Evolutionary conservation across 2,888 invertebrate species (phyloP).

Genomic region (Teleiodes luculella): DNA sequence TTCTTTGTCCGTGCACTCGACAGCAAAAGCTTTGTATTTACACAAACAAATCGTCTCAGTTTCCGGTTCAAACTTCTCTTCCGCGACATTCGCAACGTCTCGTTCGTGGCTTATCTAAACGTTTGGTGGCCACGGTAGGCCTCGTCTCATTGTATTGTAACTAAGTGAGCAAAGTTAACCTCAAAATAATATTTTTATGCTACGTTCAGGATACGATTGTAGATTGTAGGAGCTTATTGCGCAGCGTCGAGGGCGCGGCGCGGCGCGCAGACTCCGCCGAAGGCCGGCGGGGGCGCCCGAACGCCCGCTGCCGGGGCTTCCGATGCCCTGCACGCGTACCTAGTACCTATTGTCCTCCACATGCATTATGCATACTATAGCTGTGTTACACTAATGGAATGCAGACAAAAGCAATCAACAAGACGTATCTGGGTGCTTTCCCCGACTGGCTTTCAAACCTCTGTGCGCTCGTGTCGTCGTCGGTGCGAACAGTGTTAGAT

Average conservation of each 20-base stretch:
- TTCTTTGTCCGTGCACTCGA: slow-evolving; percentile 78
- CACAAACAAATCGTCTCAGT: slow-evolving; percentile 76
- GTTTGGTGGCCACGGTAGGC: slow-evolving; percentile 41
- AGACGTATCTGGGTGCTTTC: slow-evolving; percentile 25
- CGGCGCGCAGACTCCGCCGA: slow-evolving; percentile 33
- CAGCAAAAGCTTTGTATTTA: slow-evolving; percentile 76
- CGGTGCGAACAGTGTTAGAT: not conserved
- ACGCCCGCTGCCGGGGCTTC: slow-evolving; percentile 25
- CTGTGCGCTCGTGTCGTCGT: not conserved
- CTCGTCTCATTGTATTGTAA: slow-evolving; percentile 50
- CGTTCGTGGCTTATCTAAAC: slow-evolving; percentile 40
- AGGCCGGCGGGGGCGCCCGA: slow-evolving; percentile 46
- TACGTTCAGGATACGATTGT: slow-evolving; percentile 68
- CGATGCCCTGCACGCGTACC: slow-evolving; percentile 26
- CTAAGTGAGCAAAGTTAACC: slow-evolving; percentile 61
- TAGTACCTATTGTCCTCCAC: slow-evolving; percentile 17
- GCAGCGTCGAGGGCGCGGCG: slow-evolving; percentile 46
- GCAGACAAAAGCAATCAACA: slow-evolving; percentile 26
- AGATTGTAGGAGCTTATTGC: slow-evolving; percentile 57
- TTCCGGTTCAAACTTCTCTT: slow-evolving; percentile 68
- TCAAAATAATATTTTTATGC: slow-evolving; percentile 74
- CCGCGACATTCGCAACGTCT: slow-evolving; percentile 73
- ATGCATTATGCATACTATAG: slow-evolving; percentile 20
- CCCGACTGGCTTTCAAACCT: not conserved
- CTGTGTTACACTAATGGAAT: slow-evolving; percentile 24